Evolutionary conservation across 1,140 invertebrate genomes (phyloP).

Genomic region (Lepidotrigona ventralis): DNA sequence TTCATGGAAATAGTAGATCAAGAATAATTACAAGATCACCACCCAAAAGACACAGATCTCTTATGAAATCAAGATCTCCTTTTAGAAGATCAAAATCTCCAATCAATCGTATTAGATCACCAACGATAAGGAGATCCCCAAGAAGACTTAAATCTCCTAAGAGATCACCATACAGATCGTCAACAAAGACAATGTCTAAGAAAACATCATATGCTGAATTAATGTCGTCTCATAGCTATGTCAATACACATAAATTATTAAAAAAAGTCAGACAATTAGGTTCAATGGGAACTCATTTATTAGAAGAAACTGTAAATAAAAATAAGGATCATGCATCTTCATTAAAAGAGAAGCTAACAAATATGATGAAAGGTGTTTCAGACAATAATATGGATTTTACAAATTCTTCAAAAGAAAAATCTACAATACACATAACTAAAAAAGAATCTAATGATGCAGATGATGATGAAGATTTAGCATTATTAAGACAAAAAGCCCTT

Average conservation of each 20-base stretch:
- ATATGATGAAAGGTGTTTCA: conserved; percentile 66
- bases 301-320: conserved; percentile 43
- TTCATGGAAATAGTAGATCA: conserved; percentile 42
- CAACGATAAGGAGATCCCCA: conserved; percentile 37
- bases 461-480: conserved; percentile 71
- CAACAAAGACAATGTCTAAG: conserved; percentile 27
- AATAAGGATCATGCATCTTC: conserved; percentile 68
- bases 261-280: conserved; percentile 73
- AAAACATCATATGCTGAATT: conserved; percentile 29
- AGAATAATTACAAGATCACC: conserved; percentile 45
- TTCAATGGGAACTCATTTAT: conserved; percentile 56
- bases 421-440: neutral
- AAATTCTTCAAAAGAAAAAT: conserved; percentile 32
- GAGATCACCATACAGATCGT: conserved; percentile 39
- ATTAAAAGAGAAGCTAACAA: conserved; percentile 74
- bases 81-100: conserved; percentile 52
- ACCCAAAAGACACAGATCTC: conserved; percentile 58
- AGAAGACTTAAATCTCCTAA: conserved; percentile 60
- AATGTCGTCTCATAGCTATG: conserved; percentile 36
- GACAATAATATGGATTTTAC: conserved; percentile 21
- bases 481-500: conserved; percentile 71
- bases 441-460: conserved; percentile 45
- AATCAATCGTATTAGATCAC: conserved; percentile 36
- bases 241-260: conserved; percentile 59
- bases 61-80: conserved; percentile 46